These are phyloP conservation scores for Tragelaphus strepsiceros DNA, from an alignment of 2,113 vertebrate species.

Conservation along the genomic window DNA sequence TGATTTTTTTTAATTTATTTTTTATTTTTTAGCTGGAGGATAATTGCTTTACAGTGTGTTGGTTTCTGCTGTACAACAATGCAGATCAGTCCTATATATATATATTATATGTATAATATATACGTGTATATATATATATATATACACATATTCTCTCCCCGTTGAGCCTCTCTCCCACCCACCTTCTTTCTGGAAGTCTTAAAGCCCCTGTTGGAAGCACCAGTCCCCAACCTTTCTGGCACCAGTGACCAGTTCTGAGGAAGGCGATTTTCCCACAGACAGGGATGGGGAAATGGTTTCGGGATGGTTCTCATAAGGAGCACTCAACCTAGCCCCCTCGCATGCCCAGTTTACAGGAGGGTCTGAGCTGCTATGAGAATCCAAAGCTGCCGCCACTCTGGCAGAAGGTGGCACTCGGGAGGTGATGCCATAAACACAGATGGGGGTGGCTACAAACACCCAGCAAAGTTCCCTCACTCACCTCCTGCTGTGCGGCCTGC, in stretches of 20 bases:
- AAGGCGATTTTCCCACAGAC: neutral
- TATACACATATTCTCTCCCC: neutral
- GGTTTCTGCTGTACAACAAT: neutral
- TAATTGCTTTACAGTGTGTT: neutral
- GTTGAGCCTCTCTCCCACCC: neutral
- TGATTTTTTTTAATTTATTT: neutral
- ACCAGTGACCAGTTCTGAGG: neutral
- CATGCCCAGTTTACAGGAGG: neutral
- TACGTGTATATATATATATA: neutral
- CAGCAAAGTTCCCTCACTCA: neutral
- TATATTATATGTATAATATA: neutral
- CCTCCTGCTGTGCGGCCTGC: neutral
- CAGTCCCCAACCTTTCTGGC: neutral
- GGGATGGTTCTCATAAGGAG: neutral
- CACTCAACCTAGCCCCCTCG: neutral
- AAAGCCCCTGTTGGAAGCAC: neutral
- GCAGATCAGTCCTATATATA: neutral
- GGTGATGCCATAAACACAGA: neutral
- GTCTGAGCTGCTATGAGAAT: neutral
- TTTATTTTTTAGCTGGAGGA: neutral
- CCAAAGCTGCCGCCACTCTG: accelerated
- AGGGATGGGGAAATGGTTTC: neutral
- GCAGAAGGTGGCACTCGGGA: accelerated
- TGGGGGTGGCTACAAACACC: neutral
- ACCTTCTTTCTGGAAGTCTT: neutral